Conservation (phyloP, 2,888 invertebrate genomes). For the Volucella zonaria region DNA sequence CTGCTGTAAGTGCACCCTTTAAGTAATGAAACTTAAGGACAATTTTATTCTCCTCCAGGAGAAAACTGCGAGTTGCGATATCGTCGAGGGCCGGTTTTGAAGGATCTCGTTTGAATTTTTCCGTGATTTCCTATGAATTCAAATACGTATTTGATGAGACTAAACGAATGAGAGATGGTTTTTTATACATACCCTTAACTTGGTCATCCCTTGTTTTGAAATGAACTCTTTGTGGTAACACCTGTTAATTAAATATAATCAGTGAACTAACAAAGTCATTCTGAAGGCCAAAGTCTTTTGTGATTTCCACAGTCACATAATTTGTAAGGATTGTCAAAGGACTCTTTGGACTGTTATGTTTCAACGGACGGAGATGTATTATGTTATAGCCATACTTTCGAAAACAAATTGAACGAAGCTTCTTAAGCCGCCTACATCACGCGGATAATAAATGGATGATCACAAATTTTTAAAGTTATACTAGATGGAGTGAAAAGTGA, state of each 20-base stretch:
- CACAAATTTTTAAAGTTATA: too few species aligned
- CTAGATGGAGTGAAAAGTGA: too few species aligned
- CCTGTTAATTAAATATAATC: slow-evolving; percentile 62
- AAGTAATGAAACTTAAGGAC: slow-evolving; percentile 81
- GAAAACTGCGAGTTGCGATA: slow-evolving; percentile 87
- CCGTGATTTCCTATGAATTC: slow-evolving; percentile 84
- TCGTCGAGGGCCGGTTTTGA: slow-evolving; percentile 84
- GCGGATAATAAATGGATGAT: too few species aligned
- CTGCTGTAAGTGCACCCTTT: slow-evolving; percentile 80
- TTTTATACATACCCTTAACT: slow-evolving; percentile 17
- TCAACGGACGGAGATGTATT: too few species aligned
- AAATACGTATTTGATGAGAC: not conserved
- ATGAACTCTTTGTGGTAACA: slow-evolving; percentile 73
- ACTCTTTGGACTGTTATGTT: too few species aligned
- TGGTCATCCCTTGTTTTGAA: slow-evolving; percentile 30
- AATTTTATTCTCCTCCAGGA: slow-evolving; percentile 84
- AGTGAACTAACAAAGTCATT: too few species aligned
- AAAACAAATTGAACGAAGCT: too few species aligned
- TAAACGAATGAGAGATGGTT: not conserved
- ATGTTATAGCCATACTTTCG: too few species aligned
- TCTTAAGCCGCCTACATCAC: too few species aligned
- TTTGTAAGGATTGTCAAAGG: too few species aligned
- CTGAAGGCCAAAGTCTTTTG: too few species aligned
- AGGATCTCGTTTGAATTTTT: slow-evolving; percentile 85
- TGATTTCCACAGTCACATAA: too few species aligned